Evolutionary conservation across 2,113 vertebrate genomes (phyloP).

Genomic region (Toxotes chatareus): DNA sequence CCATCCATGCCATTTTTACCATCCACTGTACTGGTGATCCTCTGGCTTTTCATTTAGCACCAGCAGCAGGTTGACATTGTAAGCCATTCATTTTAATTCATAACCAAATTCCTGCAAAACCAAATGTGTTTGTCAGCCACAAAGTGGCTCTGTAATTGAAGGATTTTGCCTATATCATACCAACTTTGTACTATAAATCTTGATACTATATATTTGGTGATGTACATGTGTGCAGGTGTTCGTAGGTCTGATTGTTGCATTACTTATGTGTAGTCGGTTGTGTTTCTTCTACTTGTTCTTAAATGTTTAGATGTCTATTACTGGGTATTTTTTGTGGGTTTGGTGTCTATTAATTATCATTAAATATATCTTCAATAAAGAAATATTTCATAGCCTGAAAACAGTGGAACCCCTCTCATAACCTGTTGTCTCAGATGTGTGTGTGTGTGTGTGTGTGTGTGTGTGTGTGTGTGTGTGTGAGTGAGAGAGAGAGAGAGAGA

Average conservation of each 20-base stretch:
- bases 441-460: constrained; percentile 6
- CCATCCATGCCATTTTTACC: too few relatives aligned
- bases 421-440: constrained; percentile 4
- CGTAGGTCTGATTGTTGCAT: too few relatives aligned
- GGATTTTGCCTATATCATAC: too few relatives aligned
- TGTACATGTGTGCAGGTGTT: too few relatives aligned
- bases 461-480: neutral
- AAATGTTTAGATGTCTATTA: neutral
- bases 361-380: neutral
- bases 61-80: neutral
- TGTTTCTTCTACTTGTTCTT: too few relatives aligned
- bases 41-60: neutral
- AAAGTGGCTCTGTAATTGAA: too few relatives aligned
- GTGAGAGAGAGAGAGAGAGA: neutral
- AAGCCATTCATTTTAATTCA: neutral
- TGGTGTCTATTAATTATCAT: neutral
- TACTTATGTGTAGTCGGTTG: too few relatives aligned
- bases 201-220: too few relatives aligned
- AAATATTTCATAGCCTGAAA: neutral
- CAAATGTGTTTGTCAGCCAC: neutral
- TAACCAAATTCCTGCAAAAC: neutral
- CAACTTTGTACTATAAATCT: too few relatives aligned
- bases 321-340: neutral
- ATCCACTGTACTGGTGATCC: neutral
- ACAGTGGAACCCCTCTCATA: constrained; percentile 17